Percentiles rank a stretch among this genome's conserved stretches.
These are phyloP conservation scores for Noctuana brunneofusca DNA, from an alignment of 2,888 invertebrate species.

Conservation along the genomic window DNA sequence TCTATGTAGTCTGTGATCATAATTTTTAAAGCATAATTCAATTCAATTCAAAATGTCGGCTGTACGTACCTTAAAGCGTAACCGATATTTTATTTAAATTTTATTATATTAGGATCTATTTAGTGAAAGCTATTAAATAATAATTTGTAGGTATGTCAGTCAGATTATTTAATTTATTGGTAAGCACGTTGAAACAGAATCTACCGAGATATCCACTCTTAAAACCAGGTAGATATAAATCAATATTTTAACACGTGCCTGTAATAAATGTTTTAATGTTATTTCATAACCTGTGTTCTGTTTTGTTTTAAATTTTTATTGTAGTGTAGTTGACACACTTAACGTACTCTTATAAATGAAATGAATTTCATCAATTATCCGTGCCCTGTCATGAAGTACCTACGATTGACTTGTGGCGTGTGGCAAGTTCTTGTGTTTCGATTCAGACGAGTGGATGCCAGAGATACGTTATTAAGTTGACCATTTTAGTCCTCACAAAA, in stretches of 20 bases:
- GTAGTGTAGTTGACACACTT: no score
- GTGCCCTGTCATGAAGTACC: no score
- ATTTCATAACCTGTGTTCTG: slow-evolving; percentile 28
- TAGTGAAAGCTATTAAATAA: slow-evolving; percentile 5
- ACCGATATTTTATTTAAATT: not conserved
- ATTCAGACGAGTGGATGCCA: no score
- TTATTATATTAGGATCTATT: not conserved
- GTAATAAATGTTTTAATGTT: not conserved
- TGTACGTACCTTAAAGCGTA: not conserved
- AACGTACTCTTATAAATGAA: no score
- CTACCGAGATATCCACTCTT: slow-evolving; percentile 55
- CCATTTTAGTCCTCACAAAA: no score
- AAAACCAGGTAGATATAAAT: slow-evolving; percentile 56
- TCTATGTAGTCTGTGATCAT: no score
- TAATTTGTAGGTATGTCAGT: slow-evolving; percentile 68
- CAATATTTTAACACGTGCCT: slow-evolving; percentile 38
- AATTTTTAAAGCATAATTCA: no score
- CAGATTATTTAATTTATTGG: slow-evolving; percentile 63
- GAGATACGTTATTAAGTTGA: no score
- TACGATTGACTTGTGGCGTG: no score
- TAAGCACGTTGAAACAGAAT: slow-evolving; percentile 60
- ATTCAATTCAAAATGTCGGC: not conserved
- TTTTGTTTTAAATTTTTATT: no score
- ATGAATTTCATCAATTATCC: no score
- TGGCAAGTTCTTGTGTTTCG: no score